Base-by-base conservation (phyloP, 2,888 invertebrate genomes). In the Drosophila cyrtoloma region DNA sequence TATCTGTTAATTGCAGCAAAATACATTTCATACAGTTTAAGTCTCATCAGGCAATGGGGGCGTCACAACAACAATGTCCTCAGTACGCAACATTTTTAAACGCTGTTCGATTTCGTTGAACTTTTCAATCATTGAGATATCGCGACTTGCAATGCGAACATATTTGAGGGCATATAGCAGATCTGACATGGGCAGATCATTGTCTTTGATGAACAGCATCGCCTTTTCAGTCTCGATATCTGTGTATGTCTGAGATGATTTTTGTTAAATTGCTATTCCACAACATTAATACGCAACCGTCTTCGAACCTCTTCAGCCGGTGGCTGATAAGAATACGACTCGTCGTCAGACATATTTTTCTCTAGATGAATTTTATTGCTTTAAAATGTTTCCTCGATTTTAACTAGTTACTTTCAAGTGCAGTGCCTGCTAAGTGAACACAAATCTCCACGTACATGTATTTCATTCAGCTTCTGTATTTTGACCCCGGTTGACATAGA, bases 101-200 rank as follows among this genome's bases (percentile, higher is more conserved):
- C 70, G 67, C 19, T 44, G 12, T 2, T 28, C 44, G 7, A 81
- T 64, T 2, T 72, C 58, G 42, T 61, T 32, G 30, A 68, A 72
- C 37, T 66, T 30, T 1, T 30, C 55, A 12, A 68, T 65, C 22
- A 52, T 10, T 0, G 63, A 26, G 19, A 67, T 50, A 22, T 62
- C 47, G 14, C 76, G 62, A 53, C 82, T 69, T 22, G 72, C 47
- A 5, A 86, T 74, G 30, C 87, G 81, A 1, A 86, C 70, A 59
- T 86, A 86, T 44, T 75, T 84, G 5, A 86, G 72, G 5, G 87
- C 84, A 55, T 63, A 77, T 3, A 44, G 37, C 9, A 86, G 55
- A 22, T 86, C 87, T 10, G 81, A 59, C 82, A 86, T 82, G 14
- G 87, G 82, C 37, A 85, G 50, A 16, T 67, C 51, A 0, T 81